Evolutionary conservation across 2,113 vertebrate genomes (phyloP), one percentile per base, ranked within the genome.

Genomic region (Petrocephalus microphthalmus): DNA sequence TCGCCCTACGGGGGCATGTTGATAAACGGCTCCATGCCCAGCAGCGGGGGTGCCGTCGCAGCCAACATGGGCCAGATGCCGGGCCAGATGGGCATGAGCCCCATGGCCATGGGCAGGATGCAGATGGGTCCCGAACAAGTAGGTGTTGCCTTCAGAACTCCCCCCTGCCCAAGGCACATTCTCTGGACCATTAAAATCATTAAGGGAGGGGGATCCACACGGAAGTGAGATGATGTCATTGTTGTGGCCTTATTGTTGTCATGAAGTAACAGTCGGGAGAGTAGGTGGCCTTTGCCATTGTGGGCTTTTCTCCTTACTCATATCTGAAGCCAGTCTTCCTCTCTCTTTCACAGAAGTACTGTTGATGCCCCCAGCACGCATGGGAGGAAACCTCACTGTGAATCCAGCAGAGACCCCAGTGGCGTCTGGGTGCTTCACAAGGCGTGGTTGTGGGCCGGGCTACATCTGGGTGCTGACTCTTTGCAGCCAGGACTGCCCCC

Each of bases 51-150:
- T 42, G 91, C 87, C 86, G 91, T 93, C 2, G 96, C 60, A 29
- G 60, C 93, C 3, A 97, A 96, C 92, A 96, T 98, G 93, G 88
- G 52, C 91, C 96, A 85, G 94, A 90, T 37, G 52, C 95, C 67
- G 89, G 96, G 95, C 87, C 98, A 90, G 90, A 95, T 96, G 94
- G 92, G 96, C 84, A 98, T 98, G 94, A 97, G 97, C 94, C 94
- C 97, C 6, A 96, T 96, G 94, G 95, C 91, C 87, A 95, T 96
- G 94, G 94, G 94, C 8, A 93, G 95, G 51, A 95, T 96, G 92
- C 92, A 93, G 22, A 92, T 98, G 97, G 97, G 96, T 90, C 96
- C 97, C 49, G 98, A 99, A 89, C 98, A 98, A 97, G 98, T 99
- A 42, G 84, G 56, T 60, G 22, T 82, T n/a, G 3, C 49, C 19